These are phyloP conservation scores for Aplysia californica DNA, from an alignment of 1,140 invertebrate genomes.

Conservation along the genomic window DNA sequence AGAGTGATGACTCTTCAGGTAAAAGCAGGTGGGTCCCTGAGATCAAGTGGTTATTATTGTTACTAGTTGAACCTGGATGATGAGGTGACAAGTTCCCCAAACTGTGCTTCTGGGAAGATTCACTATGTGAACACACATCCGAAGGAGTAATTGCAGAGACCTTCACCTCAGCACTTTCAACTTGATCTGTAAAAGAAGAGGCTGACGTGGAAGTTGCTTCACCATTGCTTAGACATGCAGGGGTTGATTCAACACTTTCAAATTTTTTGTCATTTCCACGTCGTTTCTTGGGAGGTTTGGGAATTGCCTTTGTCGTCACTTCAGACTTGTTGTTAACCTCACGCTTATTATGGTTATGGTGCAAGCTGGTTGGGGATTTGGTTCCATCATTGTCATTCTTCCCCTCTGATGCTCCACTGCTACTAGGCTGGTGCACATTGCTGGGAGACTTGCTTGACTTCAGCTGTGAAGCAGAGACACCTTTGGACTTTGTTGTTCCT, in stretches of 20 bases:
- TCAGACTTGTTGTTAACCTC: background rate
- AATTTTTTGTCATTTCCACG: constrained; percentile 6
- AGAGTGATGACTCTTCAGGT: background rate
- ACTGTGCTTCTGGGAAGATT: background rate
- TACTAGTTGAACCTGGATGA: background rate
- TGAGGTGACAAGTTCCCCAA: constrained; percentile 8
- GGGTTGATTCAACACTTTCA: background rate
- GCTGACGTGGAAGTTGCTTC: too few species aligned
- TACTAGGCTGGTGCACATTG: background rate
- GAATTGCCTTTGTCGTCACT: constrained; percentile 9
- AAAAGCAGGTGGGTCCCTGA: background rate
- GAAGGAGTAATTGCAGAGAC: background rate
- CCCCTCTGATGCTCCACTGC: background rate
- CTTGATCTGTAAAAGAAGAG: too few species aligned
- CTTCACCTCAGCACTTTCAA: background rate
- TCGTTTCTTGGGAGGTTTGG: constrained; percentile 23
- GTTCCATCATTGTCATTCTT: background rate
- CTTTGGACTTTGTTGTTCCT: background rate
- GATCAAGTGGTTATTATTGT: background rate
- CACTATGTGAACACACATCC: background rate
- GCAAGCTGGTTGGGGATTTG: background rate
- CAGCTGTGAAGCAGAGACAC: background rate
- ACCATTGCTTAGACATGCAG: too few species aligned
- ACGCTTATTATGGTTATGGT: background rate
- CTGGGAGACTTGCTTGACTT: background rate